Percentiles rank a stretch among this genome's conserved stretches.
phyloP scores from a whole-genome alignment of 2,797 vertebrate genomes.

The Ataeniobius toweri region DNA sequence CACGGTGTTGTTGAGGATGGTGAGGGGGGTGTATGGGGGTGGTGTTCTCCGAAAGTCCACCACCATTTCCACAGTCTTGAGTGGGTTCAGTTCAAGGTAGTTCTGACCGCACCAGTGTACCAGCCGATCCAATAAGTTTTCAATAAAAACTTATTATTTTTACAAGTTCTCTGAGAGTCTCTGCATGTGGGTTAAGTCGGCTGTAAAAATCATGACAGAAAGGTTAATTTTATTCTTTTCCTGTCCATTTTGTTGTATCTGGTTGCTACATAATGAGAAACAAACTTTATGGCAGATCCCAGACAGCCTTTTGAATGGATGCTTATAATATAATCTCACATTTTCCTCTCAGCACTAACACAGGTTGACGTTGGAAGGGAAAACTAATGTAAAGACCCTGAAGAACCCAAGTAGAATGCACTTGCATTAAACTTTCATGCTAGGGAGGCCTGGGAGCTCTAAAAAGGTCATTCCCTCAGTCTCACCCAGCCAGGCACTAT shows the following conservation, averaged over 20 bases:
- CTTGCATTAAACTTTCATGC: conserved; percentile 75
- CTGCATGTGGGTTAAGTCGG: too few species aligned
- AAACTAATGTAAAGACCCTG: conserved; percentile 48
- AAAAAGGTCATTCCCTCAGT: conserved; percentile 55
- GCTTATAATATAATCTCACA: conserved; percentile 32
- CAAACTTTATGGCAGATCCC: not conserved
- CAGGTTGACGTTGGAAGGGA: conserved; percentile 15
- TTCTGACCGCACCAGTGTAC: too few species aligned
- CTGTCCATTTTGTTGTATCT: not conserved
- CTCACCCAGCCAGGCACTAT: conserved; percentile 18
- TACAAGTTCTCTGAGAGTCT: too few species aligned
- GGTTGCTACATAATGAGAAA: not conserved
- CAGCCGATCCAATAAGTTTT: too few species aligned
- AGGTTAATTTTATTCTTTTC: not conserved
- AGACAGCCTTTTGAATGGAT: conserved; percentile 9
- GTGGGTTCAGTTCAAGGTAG: too few species aligned
- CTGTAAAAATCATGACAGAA: too few species aligned
- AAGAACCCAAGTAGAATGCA: conserved; percentile 59
- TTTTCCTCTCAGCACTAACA: conserved; percentile 51
- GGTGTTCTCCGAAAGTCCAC: too few species aligned
- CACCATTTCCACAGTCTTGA: too few species aligned
- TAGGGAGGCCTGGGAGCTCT: conserved; percentile 64
- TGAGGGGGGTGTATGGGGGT: too few species aligned
- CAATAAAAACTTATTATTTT: too few species aligned
- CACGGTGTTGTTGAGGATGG: too few species aligned